phyloP scores from a whole-genome alignment of 2,888 invertebrate genomes.

The Trichacis sp. region DNA sequence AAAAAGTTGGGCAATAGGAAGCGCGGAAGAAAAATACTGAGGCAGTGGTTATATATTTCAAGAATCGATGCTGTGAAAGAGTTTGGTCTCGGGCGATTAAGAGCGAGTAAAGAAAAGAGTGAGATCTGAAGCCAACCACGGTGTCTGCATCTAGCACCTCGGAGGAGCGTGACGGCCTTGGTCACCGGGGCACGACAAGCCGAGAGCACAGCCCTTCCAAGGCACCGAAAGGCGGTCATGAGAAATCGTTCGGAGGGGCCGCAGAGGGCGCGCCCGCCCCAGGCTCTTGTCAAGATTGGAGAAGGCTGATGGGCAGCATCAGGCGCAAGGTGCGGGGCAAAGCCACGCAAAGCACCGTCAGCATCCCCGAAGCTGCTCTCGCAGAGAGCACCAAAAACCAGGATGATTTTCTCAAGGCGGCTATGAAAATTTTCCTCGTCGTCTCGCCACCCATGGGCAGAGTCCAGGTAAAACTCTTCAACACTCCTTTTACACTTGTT shows the following conservation, averaged over 20 bases:
- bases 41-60: constrained; percentile 1
- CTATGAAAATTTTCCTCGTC: constrained; percentile 81
- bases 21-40: no score
- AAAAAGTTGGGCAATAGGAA: no score
- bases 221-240: constrained; percentile 44
- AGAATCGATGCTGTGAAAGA: constrained; percentile 10
- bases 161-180: constrained; percentile 55
- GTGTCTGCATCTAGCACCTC: constrained; percentile 59
- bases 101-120: constrained; percentile 14
- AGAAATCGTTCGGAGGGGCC: constrained; percentile 44
- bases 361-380: constrained; percentile 50
- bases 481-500: no score
- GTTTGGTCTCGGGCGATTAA: constrained; percentile 9
- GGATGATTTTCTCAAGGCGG: constrained; percentile 79
- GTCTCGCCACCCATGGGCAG: constrained; percentile 78
- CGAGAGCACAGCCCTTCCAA: constrained; percentile 62
- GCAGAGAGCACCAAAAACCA: constrained; percentile 67
- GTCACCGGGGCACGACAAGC: constrained; percentile 56
- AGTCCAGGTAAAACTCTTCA: constrained; percentile 70
- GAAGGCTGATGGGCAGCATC: constrained; percentile 67
- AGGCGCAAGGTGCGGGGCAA: constrained; percentile 64
- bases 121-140: constrained; percentile 51
- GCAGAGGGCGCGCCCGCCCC: constrained; percentile 42
- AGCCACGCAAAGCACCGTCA: constrained; percentile 50
- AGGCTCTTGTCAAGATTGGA: constrained; percentile 63